Percentiles rank a stretch among this genome's conserved stretches.
phyloP scores from a whole-genome alignment of 2,113 vertebrate genomes.

The Hiodon alosoides region DNA sequence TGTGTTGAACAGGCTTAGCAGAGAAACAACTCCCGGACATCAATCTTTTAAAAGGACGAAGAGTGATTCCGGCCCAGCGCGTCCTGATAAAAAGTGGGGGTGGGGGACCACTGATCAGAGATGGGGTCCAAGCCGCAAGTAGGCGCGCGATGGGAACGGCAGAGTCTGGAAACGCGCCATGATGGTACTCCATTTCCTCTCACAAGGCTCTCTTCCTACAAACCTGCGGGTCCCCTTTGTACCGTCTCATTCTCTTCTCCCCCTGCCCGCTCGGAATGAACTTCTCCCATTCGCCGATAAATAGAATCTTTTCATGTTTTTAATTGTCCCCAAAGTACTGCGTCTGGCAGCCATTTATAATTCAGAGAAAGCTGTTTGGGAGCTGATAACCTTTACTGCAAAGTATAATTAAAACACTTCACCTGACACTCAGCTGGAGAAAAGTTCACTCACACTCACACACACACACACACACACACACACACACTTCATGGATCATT shows the following conservation, averaged over 20 bases:
- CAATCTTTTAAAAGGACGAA: background rate
- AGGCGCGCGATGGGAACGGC: background rate
- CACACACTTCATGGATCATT: background rate
- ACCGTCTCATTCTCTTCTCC: background rate
- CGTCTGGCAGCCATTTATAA: slow-evolving; percentile 44
- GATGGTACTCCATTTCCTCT: no score
- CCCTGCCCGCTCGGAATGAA: no score
- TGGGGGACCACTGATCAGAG: background rate
- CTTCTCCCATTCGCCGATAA: background rate
- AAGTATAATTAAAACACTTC: slow-evolving; percentile 53
- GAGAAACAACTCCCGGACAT: background rate
- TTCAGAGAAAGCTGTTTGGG: slow-evolving; percentile 45
- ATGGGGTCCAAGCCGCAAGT: no score
- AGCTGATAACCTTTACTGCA: slow-evolving; percentile 57
- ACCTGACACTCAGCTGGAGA: slow-evolving; percentile 33
- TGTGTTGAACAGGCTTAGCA: background rate
- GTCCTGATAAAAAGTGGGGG: background rate
- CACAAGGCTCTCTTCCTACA: no score
- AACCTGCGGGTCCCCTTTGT: no score
- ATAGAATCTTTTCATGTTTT: slow-evolving; percentile 33
- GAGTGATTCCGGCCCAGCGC: background rate
- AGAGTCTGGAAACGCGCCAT: background rate
- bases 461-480: background rate
- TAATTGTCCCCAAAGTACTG: slow-evolving; percentile 48
- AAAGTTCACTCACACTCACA: slow-evolving; percentile 6